Evolutionary conservation across 1,140 invertebrate genomes (phyloP).

Genomic region (Drosophila funebris): DNA sequence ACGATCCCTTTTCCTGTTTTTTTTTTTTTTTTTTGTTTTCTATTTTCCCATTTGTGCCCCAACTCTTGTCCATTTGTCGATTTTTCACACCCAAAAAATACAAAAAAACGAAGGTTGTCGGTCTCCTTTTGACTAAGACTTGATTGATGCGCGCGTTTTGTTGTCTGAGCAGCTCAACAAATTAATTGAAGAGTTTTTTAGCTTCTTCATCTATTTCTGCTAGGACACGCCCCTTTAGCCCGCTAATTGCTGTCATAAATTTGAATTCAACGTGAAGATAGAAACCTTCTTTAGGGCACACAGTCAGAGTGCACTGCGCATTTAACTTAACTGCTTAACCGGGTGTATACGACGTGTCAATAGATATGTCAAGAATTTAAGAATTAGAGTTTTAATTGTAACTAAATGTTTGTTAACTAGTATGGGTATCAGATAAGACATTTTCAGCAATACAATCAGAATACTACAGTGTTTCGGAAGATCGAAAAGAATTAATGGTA

Average conservation of each 20-base stretch:
- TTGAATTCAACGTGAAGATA: slow-evolving; percentile 46
- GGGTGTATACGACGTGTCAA: slow-evolving; percentile 38
- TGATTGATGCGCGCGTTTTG: slow-evolving; percentile 68
- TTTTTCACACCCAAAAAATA: slow-evolving; percentile 63
- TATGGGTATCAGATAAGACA: no score
- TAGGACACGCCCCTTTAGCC: slow-evolving; percentile 50
- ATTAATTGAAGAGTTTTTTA: slow-evolving; percentile 72
- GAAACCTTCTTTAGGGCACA: slow-evolving; percentile 35
- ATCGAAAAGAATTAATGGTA: no score
- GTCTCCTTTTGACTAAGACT: slow-evolving; percentile 39
- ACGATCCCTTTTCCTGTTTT: neutral
- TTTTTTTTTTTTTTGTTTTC: neutral
- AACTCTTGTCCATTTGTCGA: slow-evolving; percentile 31
- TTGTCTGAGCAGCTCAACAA: slow-evolving; percentile 65
- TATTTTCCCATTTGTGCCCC: neutral
- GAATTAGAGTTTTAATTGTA: neutral
- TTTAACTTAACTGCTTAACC: slow-evolving; percentile 9
- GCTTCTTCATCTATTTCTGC: neutral
- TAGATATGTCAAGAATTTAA: neutral
- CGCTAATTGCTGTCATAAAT: slow-evolving; percentile 78
- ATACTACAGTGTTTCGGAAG: no score
- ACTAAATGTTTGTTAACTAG: neutral
- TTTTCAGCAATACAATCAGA: no score
- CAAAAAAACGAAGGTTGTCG: slow-evolving; percentile 24
- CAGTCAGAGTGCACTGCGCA: neutral